Base-by-base conservation (phyloP, 2,113 vertebrate species). In the Ophiodon elongatus region DNA sequence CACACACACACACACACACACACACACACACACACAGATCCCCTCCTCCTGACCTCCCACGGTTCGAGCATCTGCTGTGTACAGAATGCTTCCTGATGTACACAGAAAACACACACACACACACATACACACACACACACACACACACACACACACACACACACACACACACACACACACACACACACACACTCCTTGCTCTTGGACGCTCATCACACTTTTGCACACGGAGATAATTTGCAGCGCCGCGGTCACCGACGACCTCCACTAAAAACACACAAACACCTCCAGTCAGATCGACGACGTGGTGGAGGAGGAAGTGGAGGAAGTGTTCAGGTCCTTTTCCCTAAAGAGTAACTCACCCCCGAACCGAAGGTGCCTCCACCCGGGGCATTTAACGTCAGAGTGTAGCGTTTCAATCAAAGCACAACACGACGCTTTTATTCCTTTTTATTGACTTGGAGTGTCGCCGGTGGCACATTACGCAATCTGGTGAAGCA, bases 31-130 rank as follows among this genome's bases (percentile, higher is more conserved):
- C 73, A 70, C 62, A 62, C 11, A 29, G 47, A 56, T 59, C 83
- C 76, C 87, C 79, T 59, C 65, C 68, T 85, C 82, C 54, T 29
- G 50, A 72, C 72, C 83, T 88, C 89, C 79, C 45, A 64, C 72
- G 85, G 92, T 84, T 68, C 15, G 19, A 86, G 84, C 92, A 93
- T 95, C 94, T 92, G 90, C 90, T 94, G 79, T 88, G 87, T 83
- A 92, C 93, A 91, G 93, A 94, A 89, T 85, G 91, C 84, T 90
- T 86, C 88, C 85, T 81, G 69, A 83, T 84, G 73, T 75, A 72
- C 56, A 76, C 62, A 80, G 7, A 83, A 8, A 83, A 70, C 56
- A 43, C 76, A 69, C 64, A 10, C 66, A 68, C 19, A 47, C 27
- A 57, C 76, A 63, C 82, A 33, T 45, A 4, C 66, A 50, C 19